Evolutionary conservation across 2,888 invertebrate species (phyloP).

Genomic region (Neocrepidodera transversa): DNA sequence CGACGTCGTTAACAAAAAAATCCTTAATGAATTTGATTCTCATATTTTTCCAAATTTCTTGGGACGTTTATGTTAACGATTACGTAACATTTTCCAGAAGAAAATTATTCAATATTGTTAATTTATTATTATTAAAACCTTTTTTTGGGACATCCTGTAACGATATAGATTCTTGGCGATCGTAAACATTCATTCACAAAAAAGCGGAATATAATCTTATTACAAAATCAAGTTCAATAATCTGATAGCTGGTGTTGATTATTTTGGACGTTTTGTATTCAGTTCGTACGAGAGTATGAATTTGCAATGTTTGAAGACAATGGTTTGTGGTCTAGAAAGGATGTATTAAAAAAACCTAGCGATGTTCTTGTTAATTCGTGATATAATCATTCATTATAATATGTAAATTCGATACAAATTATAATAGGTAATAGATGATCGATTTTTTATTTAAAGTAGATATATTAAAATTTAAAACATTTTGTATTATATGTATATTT

Average conservation of each 20-base stretch:
- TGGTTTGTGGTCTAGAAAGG: slow-evolving; percentile 12
- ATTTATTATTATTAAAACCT: too few relatives aligned
- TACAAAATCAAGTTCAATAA: slow-evolving; percentile 35
- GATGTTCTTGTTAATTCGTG: background rate
- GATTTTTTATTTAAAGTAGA: too few relatives aligned
- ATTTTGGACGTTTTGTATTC: slow-evolving; percentile 22
- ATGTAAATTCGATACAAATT: background rate
- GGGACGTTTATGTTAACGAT: too few relatives aligned
- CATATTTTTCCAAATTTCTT: too few relatives aligned
- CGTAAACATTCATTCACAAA: slow-evolving; percentile 17
- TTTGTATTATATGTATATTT: too few relatives aligned
- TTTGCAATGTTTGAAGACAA: slow-evolving; percentile 9
- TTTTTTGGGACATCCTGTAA: background rate
- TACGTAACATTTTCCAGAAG: too few relatives aligned
- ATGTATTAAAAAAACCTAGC: background rate
- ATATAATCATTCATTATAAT: slow-evolving; percentile 1
- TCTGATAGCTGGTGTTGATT: slow-evolving; percentile 25
- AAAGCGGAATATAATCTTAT: slow-evolving; percentile 23
- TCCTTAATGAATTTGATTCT: too few relatives aligned
- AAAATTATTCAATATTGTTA: too few relatives aligned
- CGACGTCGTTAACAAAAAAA: too few relatives aligned
- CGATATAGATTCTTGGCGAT: background rate
- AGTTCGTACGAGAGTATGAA: slow-evolving; percentile 14
- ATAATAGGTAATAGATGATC: too few relatives aligned
- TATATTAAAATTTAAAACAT: too few relatives aligned